These are phyloP conservation scores for Pitta sordida DNA, from an alignment of 2,113 vertebrate species.

Conservation along the genomic window DNA sequence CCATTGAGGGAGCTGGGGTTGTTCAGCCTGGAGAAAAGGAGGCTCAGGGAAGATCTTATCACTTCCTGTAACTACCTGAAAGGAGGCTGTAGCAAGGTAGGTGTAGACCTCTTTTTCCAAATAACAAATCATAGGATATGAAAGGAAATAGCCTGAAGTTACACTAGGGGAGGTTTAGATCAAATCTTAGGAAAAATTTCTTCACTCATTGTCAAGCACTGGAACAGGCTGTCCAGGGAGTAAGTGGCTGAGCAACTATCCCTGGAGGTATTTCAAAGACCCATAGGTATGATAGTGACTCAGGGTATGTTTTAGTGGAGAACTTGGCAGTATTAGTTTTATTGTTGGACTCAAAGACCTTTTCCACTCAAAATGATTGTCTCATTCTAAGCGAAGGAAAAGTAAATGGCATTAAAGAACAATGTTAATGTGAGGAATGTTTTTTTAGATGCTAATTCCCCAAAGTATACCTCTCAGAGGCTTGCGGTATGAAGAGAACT, in stretches of 20 bases:
- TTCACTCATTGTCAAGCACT: not conserved
- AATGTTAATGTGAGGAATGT: not conserved
- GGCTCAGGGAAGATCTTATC: not conserved
- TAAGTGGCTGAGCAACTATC: not conserved
- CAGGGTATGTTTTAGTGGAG: not conserved
- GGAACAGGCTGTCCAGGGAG: not conserved
- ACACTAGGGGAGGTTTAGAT: not conserved
- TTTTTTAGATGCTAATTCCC: not conserved
- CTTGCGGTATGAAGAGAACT: not conserved
- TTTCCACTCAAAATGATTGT: not conserved
- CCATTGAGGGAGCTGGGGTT: rapidly evolving
- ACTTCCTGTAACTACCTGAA: not conserved
- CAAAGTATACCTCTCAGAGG: not conserved
- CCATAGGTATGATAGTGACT: not conserved
- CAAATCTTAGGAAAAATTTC: not conserved
- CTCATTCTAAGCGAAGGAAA: not conserved
- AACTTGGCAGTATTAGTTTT: not conserved
- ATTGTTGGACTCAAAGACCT: not conserved
- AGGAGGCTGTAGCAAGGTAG: not conserved
- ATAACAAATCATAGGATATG: not conserved
- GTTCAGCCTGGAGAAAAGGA: not conserved
- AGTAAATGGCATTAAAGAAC: not conserved
- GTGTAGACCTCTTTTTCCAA: not conserved
- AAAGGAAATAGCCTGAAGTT: not conserved
- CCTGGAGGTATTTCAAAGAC: not conserved